These are phyloP conservation scores for Beris morrisii DNA, from an alignment of 2,888 invertebrate genomes.

Conservation along the genomic window DNA sequence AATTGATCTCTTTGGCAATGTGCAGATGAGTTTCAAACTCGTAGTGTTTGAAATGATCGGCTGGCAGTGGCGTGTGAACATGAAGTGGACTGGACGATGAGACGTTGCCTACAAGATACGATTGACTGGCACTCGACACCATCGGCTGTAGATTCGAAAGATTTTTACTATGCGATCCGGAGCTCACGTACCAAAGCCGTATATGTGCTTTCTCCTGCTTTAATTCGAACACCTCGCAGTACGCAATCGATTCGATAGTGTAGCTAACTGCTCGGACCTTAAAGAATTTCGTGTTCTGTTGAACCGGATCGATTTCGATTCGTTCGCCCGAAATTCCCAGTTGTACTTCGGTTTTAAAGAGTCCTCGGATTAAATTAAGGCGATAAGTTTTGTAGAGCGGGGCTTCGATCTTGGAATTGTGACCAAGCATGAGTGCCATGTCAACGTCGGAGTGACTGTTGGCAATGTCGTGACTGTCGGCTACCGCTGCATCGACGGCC, in stretches of 20 bases:
- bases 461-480: conserved; percentile 52
- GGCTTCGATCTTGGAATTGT: conserved; percentile 80
- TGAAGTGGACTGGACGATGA: conserved; percentile 51
- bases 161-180: conserved; percentile 47
- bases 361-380: conserved; percentile 77
- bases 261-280: conserved; percentile 80
- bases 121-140: conserved; percentile 13
- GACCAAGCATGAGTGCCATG: conserved; percentile 68
- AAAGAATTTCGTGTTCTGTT: conserved; percentile 68
- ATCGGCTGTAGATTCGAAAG: conserved; percentile 17
- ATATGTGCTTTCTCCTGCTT: conserved; percentile 73
- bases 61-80: conserved; percentile 43
- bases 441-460: conserved; percentile 55
- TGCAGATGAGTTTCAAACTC: conserved; percentile 83
- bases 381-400: conserved; percentile 82
- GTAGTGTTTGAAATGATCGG: conserved; percentile 75
- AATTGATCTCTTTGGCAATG: conserved; percentile 79
- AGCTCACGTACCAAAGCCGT: conserved; percentile 68
- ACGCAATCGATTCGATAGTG: conserved; percentile 83
- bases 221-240: conserved; percentile 81
- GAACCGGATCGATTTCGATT: conserved; percentile 86
- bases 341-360: conserved; percentile 81
- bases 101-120: conserved; percentile 6
- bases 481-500: conserved; percentile 47
- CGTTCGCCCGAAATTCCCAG: conserved; percentile 87